Evolutionary conservation across 2,797 vertebrate genomes (phyloP), one percentile per base, ranked within the genome.

Genomic region (Danio jaintianensis): DNA sequence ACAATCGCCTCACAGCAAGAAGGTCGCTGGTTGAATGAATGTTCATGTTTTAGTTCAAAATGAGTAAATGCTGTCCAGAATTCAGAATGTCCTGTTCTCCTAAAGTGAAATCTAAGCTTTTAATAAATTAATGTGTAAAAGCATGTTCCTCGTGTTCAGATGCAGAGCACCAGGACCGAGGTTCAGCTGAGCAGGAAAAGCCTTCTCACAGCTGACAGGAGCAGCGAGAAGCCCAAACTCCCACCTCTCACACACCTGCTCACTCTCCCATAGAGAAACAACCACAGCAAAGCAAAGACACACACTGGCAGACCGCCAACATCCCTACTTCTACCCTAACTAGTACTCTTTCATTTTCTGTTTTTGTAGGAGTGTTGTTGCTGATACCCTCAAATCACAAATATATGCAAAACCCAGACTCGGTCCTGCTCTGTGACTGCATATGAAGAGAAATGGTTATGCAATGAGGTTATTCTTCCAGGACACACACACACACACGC

Each of bases 191-290:
- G 48, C 40, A 29, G 78, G 56, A 63, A 72, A 79, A 55, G 36
- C 58, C 48, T 45, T 56, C 20, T 53, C 36, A 79, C n/a, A 71
- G 58, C 47, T 47, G 56, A 43, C 64, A 76, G 38, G 53, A 70
- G 55, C 62, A 52, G 42, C 9, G 3, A 50, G 64, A 58, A 67
- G 10, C 59, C 22, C 64, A n/a, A 10, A 69, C 58, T 11, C 56
- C 29, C 53, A 50, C 55, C 58, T 69, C 53, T 63, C 62, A 68
- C 43, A 67, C 72, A 81, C 79, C 56, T 76, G 79, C 42, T 73
- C 77, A 79, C 77, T 70, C 77, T 79, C 59, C 40, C 69, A 73
- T 38, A 38, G 68, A 76, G 50, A 69, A 63, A 75, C 68, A 64
- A 79, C 58, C 78, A 73, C 59, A 73, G 78, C 70, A 66, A 70